phyloP scores from a whole-genome alignment of 2,888 invertebrate genomes.

The Epistrophella euchroma region DNA sequence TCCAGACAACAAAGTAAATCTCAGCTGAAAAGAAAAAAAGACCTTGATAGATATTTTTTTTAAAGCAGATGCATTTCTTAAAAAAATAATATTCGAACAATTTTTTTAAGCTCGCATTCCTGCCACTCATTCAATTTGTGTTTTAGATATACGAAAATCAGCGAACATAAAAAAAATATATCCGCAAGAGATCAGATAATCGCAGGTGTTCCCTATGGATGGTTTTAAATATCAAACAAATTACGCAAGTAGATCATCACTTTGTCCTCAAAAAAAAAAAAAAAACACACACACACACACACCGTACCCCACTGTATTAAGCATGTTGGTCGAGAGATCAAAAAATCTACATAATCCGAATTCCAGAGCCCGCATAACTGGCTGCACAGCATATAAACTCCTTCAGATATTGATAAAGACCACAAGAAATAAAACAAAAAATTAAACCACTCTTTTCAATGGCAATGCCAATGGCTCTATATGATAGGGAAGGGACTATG shows the following conservation, averaged over 20 bases:
- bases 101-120: slow-evolving; percentile 39
- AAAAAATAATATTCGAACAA: neutral
- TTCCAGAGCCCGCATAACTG: slow-evolving; percentile 74
- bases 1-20: slow-evolving; percentile 19
- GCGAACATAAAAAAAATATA: slow-evolving; percentile 52
- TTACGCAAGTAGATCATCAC: slow-evolving; percentile 74
- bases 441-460: slow-evolving; percentile 48
- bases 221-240: slow-evolving; percentile 76
- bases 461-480: neutral
- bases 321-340: slow-evolving; percentile 36
- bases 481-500: slow-evolving; percentile 25
- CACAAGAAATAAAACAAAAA: slow-evolving; percentile 33
- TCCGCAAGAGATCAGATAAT: slow-evolving; percentile 74
- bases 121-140: slow-evolving; percentile 17
- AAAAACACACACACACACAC: slow-evolving; percentile 22
- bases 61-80: slow-evolving; percentile 25
- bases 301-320: neutral
- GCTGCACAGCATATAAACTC: slow-evolving; percentile 53
- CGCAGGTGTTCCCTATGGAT: slow-evolving; percentile 70
- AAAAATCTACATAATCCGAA: slow-evolving; percentile 75
- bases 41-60: neutral
- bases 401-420: slow-evolving; percentile 56
- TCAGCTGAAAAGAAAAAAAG: neutral
- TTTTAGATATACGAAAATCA: slow-evolving; percentile 6
- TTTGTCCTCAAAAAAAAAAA: slow-evolving; percentile 47